Conservation (phyloP, 2,888 invertebrate genomes). For the Scaptomyza tumidula region DNA sequence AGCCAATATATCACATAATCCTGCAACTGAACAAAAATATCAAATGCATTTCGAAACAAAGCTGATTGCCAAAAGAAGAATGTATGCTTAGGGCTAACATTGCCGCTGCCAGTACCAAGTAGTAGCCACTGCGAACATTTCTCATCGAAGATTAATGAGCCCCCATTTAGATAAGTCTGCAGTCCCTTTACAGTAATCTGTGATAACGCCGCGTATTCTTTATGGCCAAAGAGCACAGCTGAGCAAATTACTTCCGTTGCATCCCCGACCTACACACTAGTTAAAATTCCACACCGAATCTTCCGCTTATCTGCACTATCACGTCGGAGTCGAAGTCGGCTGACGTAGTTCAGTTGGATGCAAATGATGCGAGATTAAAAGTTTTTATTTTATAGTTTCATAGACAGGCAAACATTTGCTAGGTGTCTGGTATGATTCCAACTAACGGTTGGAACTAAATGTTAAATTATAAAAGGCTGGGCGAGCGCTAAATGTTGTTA, state of each 20-base stretch:
- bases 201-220: constrained; percentile 41
- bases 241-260: constrained; percentile 57
- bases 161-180: constrained; percentile 48
- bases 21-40: constrained; percentile 18
- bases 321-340: not conserved
- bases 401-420: constrained; percentile 60
- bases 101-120: constrained; percentile 27
- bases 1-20: constrained; percentile 4
- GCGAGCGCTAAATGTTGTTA: constrained; percentile 26
- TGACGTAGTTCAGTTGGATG: constrained; percentile 18
- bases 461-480: constrained; percentile 38
- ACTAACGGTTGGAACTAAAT: constrained; percentile 44
- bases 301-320: constrained; percentile 29
- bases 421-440: constrained; percentile 54
- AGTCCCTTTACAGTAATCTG: constrained; percentile 24
- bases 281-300: constrained; percentile 9
- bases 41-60: constrained; percentile 20
- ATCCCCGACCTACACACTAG: constrained; percentile 8
- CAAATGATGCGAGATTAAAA: constrained; percentile 26
- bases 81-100: constrained; percentile 26
- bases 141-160: constrained; percentile 55
- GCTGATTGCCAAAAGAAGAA: constrained; percentile 19
- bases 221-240: constrained; percentile 25
- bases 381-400: constrained; percentile 46
- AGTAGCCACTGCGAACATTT: constrained; percentile 36